Evolutionary conservation across 2,797 vertebrate genomes (phyloP).

Genomic region (Protonibea diacanthus): DNA sequence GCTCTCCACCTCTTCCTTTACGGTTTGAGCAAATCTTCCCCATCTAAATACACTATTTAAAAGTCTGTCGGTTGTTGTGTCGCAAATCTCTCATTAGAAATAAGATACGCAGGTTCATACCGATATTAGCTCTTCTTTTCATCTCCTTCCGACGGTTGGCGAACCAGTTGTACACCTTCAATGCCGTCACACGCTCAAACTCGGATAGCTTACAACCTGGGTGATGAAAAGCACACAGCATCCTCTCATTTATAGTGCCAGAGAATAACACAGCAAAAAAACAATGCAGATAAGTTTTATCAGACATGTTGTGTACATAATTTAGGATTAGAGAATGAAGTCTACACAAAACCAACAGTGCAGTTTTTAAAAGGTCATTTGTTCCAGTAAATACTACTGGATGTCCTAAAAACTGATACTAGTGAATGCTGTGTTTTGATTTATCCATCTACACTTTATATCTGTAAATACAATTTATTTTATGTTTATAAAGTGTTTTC

Average conservation of each 20-base stretch:
- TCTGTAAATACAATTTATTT: too few species aligned
- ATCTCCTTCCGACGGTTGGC: constrained; percentile 91
- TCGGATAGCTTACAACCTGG: constrained; percentile 88
- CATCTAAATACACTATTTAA: not conserved
- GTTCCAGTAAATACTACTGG: not conserved
- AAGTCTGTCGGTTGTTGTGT: not conserved
- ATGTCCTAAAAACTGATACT: not conserved
- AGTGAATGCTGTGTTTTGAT: not conserved
- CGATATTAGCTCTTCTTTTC: constrained; percentile 90
- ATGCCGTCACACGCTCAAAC: constrained; percentile 88
- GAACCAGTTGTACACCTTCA: constrained; percentile 92
- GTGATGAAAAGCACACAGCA: constrained; percentile 2
- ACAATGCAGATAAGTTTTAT: not conserved
- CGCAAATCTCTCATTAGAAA: not conserved
- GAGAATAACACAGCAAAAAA: not conserved
- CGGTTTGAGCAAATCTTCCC: not conserved
- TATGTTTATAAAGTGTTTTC: too few species aligned
- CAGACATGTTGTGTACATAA: not conserved
- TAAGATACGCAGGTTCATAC: constrained; percentile 64
- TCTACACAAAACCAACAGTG: not conserved
- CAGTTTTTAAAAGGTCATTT: not conserved
- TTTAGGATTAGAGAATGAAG: not conserved
- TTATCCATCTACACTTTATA: not conserved
- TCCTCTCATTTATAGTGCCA: not conserved
- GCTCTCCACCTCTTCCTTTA: not conserved